Base-by-base conservation (phyloP, 2,113 vertebrate species). In the Pollachius pollachius region DNA sequence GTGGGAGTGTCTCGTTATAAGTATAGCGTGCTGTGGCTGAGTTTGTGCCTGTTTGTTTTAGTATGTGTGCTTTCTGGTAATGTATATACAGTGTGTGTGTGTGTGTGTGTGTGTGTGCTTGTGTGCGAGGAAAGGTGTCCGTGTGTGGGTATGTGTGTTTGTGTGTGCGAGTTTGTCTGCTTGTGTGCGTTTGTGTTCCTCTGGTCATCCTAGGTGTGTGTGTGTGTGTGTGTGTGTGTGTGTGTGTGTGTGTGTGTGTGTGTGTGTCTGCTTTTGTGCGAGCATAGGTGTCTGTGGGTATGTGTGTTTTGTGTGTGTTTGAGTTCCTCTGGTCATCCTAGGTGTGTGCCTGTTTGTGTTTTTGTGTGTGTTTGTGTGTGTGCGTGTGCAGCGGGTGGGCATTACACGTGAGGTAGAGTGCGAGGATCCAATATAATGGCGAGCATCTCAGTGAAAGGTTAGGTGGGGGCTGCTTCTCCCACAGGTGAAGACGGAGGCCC, bases 361-460 rank as follows among this genome's bases (percentile, higher is more conserved):
- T 48, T 27, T 72, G 54, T n/a, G n/a, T 48, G 57, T 60, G 60
- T 8, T 41, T 54, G 57, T 18, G 68, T 37, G 61, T 19, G 17
- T 9, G 15, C 4, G 62, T 34, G 16, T 0, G 23, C 48, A 13
- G 71, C 15, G 63, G 48, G 57, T 59, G 62, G 74, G 37, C 59
- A 30, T 68, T 16, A n/a, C 17, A n/a, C 23, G 41, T 52, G 1
- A 30, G 69, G 74, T 52, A 66, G 74, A 82, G 77, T 75, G 80
- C 73, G 73, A 73, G 30, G 77, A 80, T 81, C 27, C 84, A 87
- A 87, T 90, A 87, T 87, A 80, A 56, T 59, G 79, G 84, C 84
- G 79, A 85, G 86, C 88, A 87, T 87, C 88, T 83, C 88, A 85
- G 79, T 75, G 88, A 88, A 87, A 88, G 89, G 85, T 90, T 90